A percentile compares a stretch with the other conserved stretches of the same genome.
Conservation (phyloP, 2,888 invertebrate species). For the Agelastica alni region DNA sequence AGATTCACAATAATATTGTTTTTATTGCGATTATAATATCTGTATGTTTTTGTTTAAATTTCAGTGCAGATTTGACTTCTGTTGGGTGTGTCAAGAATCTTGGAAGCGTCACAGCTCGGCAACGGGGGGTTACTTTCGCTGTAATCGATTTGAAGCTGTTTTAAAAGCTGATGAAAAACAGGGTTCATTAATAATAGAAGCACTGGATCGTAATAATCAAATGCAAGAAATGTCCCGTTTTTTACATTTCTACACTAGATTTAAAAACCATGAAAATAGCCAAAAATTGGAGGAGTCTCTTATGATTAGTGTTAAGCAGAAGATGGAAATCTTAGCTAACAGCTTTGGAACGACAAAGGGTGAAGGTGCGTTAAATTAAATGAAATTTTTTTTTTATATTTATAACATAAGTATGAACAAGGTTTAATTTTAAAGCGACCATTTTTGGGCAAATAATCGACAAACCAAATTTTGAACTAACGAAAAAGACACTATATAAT, state of each 20-base stretch:
- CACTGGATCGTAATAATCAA: slow-evolving; percentile 61
- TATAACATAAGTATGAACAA: too few relatives aligned
- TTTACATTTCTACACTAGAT: slow-evolving; percentile 68
- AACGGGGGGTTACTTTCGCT: slow-evolving; percentile 71
- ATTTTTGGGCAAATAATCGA: too few relatives aligned
- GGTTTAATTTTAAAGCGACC: too few relatives aligned
- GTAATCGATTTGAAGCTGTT: slow-evolving; percentile 65
- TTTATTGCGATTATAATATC: too few relatives aligned
- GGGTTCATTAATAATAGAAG: slow-evolving; percentile 63
- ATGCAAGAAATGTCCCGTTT: slow-evolving; percentile 69
- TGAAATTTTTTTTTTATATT: too few relatives aligned
- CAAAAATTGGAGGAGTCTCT: slow-evolving; percentile 67
- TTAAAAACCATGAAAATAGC: slow-evolving; percentile 68
- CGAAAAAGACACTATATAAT: too few relatives aligned
- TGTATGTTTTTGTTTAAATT: slow-evolving; percentile 38
- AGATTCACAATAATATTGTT: too few relatives aligned
- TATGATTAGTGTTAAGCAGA: slow-evolving; percentile 62
- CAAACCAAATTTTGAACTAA: too few relatives aligned
- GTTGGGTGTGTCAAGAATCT: slow-evolving; percentile 73
- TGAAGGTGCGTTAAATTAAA: too few relatives aligned
- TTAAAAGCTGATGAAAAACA: slow-evolving; percentile 66
- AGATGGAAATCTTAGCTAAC: slow-evolving; percentile 65
- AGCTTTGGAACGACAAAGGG: slow-evolving; percentile 55
- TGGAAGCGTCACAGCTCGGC: slow-evolving; percentile 73
- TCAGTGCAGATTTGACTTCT: slow-evolving; percentile 72